Base-by-base conservation (phyloP, 2,888 invertebrate genomes). In the Acrobasis repandana region DNA sequence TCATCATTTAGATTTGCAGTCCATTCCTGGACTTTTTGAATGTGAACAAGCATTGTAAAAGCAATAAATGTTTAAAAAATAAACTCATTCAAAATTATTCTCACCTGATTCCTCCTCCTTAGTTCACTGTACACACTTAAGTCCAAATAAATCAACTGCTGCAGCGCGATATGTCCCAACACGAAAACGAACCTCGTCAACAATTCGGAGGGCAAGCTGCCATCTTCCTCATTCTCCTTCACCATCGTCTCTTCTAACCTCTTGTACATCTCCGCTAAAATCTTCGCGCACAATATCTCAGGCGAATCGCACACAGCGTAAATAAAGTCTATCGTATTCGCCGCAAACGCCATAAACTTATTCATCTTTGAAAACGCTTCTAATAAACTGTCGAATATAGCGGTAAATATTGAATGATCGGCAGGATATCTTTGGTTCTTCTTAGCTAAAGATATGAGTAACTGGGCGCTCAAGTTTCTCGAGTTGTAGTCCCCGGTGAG, bases 61-160 rank as follows among this genome's bases (percentile, higher is more conserved):
- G 28, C 28, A 28, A 28, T 28, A 28, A 28, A 5, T 1, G 0
- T 28, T 28, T 28, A 49, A 15, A 49, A 15, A 28, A 16, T 10
- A 18, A 38, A 33, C 16, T 56, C 9, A 46, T 50, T 38, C 2
- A 28, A 54, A 38, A 11, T 67, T 50, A 16, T 18, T 51, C 56
- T 72, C 71, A 88, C 92, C 90, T 87, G 86, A 74, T 89, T 91
- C 65, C 85, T 88, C 84, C 84, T 93, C 75, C 88, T 78, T 72
- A 98, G 90, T 83, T 98, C 98, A 65, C 96, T 96, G 72, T 97
- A 97, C 5, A 98, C 94, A 67, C 93, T 94, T 34, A 95, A 95
- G 75, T 98, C 98, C 61, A 98, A 92, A 79, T 96, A 96, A 58
- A 96, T 94, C 79, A 97, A 94, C 77, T 97, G 95, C 68, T 95